Evolutionary conservation across 2,888 invertebrate species (phyloP), one percentile per base, ranked within the genome.

Genomic region (Sicus ferrugineus): DNA sequence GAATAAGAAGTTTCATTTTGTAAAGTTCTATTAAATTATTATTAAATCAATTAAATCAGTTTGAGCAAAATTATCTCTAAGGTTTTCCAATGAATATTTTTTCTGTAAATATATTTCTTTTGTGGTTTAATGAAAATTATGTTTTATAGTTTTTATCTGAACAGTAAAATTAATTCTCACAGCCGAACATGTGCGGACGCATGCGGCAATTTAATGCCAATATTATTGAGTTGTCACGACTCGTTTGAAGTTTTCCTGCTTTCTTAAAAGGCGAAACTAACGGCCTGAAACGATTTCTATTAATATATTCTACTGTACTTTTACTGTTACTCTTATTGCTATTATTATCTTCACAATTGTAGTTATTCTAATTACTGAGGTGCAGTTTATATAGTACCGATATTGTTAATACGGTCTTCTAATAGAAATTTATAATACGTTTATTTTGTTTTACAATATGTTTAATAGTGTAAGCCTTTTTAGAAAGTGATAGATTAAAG

Each of bases 401-500:
- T 54, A 62, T 68, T 68, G 59, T 62, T 68, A 38, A 46, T 62
- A 62, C 62, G 30, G 42, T 38, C 34, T 54, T 42, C 42, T 68
- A 34, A 68, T 62, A 64, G 34, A 66, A 50, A 66, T 46, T 58
- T 38, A 23, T 26, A 56, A 46, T 59, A 67, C 23, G 23, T 48
- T 68, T 70, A 72, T 70, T 70, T 56, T 62, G 42, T 68, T 56
- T 54, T 70, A 62, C 61, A 63, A 21, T 46, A 46, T 46, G 14
- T 67, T 70, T 70, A 70, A 67, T 67, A 58, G 71, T 70, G 68
- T 71, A 73, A 73, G 73, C 68, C 69, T 73, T 71, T 70, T 71
- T 73, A 72, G 70, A 66, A 70, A 72, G 72, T 72, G 72, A 72
- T 72, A 72, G 68, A 70, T 58, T 65, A 68, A 72, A 72, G n/a